These are phyloP conservation scores for Fragum sueziense DNA, from an alignment of 2,888 invertebrate genomes.

Conservation along the genomic window DNA sequence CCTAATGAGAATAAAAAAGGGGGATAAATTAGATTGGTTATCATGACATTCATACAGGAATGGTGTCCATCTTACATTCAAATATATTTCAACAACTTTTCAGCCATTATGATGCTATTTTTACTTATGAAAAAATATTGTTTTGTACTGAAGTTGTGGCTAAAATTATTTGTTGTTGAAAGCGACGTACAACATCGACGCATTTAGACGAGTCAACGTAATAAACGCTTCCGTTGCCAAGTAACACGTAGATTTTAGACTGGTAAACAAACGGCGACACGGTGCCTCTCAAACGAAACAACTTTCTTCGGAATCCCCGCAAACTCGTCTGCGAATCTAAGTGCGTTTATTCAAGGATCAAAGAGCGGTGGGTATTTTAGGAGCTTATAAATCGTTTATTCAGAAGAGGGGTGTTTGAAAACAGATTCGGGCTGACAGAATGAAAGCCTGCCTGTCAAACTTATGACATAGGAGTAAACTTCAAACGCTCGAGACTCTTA, in stretches of 20 bases:
- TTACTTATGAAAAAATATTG: too few species aligned
- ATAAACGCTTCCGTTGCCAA: conserved; percentile 9
- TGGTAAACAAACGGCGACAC: conserved; percentile 25
- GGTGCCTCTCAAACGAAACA: conserved; percentile 12
- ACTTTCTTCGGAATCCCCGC: conserved; percentile 6
- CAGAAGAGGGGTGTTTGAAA: conserved; percentile 57
- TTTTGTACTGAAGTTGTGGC: too few species aligned
- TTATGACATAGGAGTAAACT: conserved; percentile 54
- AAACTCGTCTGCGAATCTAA: conserved; percentile 23
- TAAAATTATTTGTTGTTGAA: too few species aligned
- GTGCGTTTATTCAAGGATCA: conserved; percentile 52
- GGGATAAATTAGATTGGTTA: too few species aligned
- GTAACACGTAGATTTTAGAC: conserved; percentile 16
- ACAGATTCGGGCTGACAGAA: conserved; percentile 58
- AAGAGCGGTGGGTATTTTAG: conserved; percentile 39
- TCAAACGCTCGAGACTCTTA: conserved; percentile 38
- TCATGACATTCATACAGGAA: too few species aligned
- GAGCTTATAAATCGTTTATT: conserved; percentile 59
- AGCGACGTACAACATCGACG: not conserved
- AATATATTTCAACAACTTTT: too few species aligned
- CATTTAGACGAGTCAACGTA: not conserved
- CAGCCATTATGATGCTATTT: too few species aligned
- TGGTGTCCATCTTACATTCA: too few species aligned
- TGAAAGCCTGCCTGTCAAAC: conserved; percentile 55
- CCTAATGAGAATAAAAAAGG: too few species aligned